Percentiles rank a stretch among this genome's conserved stretches.
These are phyloP conservation scores for Protobothrops mucrosquamatus DNA, from an alignment of 2,113 vertebrate genomes.

Conservation along the genomic window DNA sequence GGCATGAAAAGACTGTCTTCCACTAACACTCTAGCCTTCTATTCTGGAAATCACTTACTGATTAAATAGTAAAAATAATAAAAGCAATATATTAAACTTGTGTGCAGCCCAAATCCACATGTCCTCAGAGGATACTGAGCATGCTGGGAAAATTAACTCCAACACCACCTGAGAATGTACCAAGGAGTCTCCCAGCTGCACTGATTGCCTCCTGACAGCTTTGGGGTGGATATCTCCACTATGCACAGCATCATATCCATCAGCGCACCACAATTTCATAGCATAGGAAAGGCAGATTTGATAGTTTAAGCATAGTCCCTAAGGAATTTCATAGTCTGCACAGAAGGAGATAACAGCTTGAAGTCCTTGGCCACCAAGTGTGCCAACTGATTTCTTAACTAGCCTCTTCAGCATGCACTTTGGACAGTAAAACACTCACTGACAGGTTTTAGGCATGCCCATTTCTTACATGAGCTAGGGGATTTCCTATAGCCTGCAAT, in stretches of 20 bases:
- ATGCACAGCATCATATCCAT: background rate
- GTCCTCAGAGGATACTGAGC: too few species aligned
- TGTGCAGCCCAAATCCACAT: too few species aligned
- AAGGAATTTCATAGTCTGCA: background rate
- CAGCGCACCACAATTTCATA: background rate
- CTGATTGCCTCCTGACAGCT: too few species aligned
- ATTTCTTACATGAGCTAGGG: background rate
- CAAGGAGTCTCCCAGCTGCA: too few species aligned
- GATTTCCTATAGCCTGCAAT: background rate
- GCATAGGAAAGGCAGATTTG: background rate
- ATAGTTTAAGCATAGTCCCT: background rate
- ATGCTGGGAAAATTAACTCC: too few species aligned
- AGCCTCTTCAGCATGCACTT: background rate
- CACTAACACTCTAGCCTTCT: background rate
- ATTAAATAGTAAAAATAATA: background rate
- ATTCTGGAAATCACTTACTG: background rate
- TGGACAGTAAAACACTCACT: background rate
- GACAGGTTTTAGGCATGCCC: background rate
- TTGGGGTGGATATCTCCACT: background rate
- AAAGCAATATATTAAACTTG: too few species aligned
- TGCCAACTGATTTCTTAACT: background rate
- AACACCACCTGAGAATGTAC: too few species aligned
- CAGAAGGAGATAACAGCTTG: background rate
- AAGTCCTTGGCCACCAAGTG: background rate
- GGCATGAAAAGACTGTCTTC: background rate